A percentile compares a stretch with the other conserved stretches of the same genome.
phyloP scores from a whole-genome alignment of 1,140 invertebrate species.

The Macrocentrus cingulum region DNA sequence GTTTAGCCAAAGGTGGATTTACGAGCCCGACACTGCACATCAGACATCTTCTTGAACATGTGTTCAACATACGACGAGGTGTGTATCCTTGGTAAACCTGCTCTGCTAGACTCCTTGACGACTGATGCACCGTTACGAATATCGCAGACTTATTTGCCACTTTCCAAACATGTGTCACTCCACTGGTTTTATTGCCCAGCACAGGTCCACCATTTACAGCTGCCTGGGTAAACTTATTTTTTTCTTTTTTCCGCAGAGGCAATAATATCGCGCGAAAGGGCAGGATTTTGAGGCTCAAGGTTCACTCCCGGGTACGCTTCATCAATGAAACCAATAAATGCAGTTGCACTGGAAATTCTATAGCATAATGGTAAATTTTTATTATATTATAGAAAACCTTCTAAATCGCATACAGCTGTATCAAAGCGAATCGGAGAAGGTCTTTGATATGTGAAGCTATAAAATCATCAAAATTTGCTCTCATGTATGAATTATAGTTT shows the following conservation, averaged over 20 bases:
- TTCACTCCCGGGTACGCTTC: too few species aligned
- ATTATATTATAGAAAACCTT: too few species aligned
- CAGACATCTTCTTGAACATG: conserved; percentile 26
- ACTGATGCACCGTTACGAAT: conserved; percentile 6
- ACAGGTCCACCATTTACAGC: neutral
- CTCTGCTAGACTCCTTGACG: neutral
- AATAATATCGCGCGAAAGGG: neutral
- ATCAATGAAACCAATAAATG: too few species aligned
- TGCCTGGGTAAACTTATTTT: neutral
- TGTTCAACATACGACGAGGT: conserved; percentile 29
- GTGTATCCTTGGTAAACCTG: neutral
- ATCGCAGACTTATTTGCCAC: conserved; percentile 18
- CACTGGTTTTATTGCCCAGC: conserved; percentile 17
- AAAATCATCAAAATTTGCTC: too few species aligned
- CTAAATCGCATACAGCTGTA: too few species aligned
- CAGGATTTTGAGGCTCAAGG: too few species aligned
- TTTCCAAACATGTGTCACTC: conserved; percentile 25
- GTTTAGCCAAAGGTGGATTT: conserved; percentile 25
- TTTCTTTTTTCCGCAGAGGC: neutral
- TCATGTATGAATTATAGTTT: too few species aligned
- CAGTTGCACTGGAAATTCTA: too few species aligned
- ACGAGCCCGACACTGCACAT: conserved; percentile 20
- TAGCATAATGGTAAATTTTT: too few species aligned
- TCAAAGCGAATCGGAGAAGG: too few species aligned
- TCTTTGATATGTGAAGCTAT: too few species aligned